Percentiles rank a stretch among this genome's conserved stretches.
Evolutionary conservation across 2,113 vertebrate genomes (phyloP).

Genomic region (Rhadina sibilatrix): DNA sequence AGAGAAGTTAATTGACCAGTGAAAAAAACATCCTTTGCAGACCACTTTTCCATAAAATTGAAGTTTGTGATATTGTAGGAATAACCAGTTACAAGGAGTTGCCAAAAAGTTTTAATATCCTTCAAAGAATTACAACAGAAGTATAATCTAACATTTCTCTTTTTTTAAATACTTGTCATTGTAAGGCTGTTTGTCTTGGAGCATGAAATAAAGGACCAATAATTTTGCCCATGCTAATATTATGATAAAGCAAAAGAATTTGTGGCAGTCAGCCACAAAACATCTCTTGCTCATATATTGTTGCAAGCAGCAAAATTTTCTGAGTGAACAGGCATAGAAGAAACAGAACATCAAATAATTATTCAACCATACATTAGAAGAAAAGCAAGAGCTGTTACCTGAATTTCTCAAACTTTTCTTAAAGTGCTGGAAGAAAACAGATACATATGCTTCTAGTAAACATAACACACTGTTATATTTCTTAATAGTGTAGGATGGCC

Average conservation of each 20-base stretch:
- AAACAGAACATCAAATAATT: neutral
- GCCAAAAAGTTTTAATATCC: neutral
- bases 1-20: neutral
- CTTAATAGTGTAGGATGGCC: neutral
- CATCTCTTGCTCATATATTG: neutral
- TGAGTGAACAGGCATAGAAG: neutral
- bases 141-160: neutral
- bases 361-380: neutral
- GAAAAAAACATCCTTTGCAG: neutral
- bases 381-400: neutral
- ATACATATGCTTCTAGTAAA: neutral
- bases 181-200: conserved; percentile 10
- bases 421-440: neutral
- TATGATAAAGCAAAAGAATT: conserved; percentile 27
- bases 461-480: neutral
- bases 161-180: neutral
- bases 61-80: neutral
- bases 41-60: neutral
- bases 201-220: conserved; percentile 5
- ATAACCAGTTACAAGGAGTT: neutral
- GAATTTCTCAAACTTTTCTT: neutral
- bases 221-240: conserved; percentile 3
- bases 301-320: neutral
- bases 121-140: conserved; percentile 3
- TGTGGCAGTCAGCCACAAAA: neutral